A percentile compares a stretch with the other conserved stretches of the same genome.
phyloP scores from a whole-genome alignment of 2,888 invertebrate genomes.

The Diadromus collaris region DNA sequence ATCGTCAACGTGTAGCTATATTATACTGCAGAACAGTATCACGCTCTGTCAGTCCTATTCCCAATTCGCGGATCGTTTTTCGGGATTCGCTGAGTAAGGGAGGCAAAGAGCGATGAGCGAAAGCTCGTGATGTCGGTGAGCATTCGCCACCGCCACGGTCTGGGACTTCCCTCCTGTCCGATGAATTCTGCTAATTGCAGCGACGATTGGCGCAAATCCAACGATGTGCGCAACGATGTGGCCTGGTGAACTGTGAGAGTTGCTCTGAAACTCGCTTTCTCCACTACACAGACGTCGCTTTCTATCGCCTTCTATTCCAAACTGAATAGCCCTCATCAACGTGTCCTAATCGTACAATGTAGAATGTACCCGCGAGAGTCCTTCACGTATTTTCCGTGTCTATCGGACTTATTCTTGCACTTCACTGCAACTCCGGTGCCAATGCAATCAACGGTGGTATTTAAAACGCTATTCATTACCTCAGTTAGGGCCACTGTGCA shows the following conservation, averaged over 20 bases:
- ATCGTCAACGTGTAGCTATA: slow-evolving; percentile 17
- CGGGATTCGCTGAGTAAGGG: slow-evolving; percentile 52
- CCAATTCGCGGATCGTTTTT: slow-evolving; percentile 58
- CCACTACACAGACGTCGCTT: slow-evolving; percentile 27
- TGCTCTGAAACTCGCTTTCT: slow-evolving; percentile 39
- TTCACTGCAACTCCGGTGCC: slow-evolving; percentile 17
- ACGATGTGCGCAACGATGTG: slow-evolving; percentile 58
- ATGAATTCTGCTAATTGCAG: slow-evolving; percentile 76
- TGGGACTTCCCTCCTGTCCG: slow-evolving; percentile 58
- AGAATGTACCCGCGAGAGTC: slow-evolving; percentile 10
- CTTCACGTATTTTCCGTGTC: slow-evolving; percentile 18
- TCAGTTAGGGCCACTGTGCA: neutral
- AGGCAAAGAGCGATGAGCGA: slow-evolving; percentile 49
- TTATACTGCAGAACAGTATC: slow-evolving; percentile 25
- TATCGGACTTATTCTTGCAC: slow-evolving; percentile 13
- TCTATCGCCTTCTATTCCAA: slow-evolving; percentile 41
- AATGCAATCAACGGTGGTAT: slow-evolving; percentile 30
- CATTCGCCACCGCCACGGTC: slow-evolving; percentile 52
- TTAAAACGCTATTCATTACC: slow-evolving; percentile 34
- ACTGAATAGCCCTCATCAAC: slow-evolving; percentile 60
- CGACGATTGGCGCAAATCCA: slow-evolving; percentile 75
- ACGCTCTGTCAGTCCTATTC: slow-evolving; percentile 37
- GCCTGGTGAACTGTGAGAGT: slow-evolving; percentile 52
- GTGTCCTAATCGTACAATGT: slow-evolving; percentile 46
- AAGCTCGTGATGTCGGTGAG: slow-evolving; percentile 44